These are phyloP conservation scores for Nothura maculosa DNA, from an alignment of 2,797 vertebrate species.

Conservation along the genomic window DNA sequence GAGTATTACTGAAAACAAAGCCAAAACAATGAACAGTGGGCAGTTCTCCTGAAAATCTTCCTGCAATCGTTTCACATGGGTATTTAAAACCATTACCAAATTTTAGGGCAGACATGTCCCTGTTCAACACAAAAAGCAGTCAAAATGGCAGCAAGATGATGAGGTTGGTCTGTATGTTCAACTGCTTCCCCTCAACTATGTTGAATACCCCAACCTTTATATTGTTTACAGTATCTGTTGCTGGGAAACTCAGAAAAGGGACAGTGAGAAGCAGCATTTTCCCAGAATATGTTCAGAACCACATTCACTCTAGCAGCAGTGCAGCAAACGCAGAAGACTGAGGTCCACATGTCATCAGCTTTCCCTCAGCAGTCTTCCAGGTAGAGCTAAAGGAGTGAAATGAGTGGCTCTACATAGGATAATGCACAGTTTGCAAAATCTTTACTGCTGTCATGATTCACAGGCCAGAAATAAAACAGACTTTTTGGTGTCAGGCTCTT, in stretches of 20 bases:
- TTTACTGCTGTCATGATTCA: background rate
- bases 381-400: background rate
- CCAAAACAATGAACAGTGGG: background rate
- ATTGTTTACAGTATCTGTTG: background rate
- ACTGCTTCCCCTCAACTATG: accelerated
- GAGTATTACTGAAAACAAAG: background rate
- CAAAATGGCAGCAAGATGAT: background rate
- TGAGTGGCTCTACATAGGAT: background rate
- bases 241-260: background rate
- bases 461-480: background rate
- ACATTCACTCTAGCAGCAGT: background rate
- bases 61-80: background rate
- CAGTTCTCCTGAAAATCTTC: background rate
- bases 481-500: background rate
- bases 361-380: background rate
- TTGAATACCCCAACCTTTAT: background rate
- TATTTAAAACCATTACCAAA: background rate
- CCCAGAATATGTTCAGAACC: background rate
- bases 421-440: background rate
- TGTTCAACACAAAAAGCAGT: background rate
- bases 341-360: background rate
- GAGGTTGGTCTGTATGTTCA: background rate
- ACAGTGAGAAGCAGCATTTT: background rate
- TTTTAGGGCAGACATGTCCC: background rate
- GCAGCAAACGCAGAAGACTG: background rate